A percentile compares a stretch with the other conserved stretches of the same genome.
Conservation (phyloP, 2,888 invertebrate species). For the Meiosimyza decipiens region DNA sequence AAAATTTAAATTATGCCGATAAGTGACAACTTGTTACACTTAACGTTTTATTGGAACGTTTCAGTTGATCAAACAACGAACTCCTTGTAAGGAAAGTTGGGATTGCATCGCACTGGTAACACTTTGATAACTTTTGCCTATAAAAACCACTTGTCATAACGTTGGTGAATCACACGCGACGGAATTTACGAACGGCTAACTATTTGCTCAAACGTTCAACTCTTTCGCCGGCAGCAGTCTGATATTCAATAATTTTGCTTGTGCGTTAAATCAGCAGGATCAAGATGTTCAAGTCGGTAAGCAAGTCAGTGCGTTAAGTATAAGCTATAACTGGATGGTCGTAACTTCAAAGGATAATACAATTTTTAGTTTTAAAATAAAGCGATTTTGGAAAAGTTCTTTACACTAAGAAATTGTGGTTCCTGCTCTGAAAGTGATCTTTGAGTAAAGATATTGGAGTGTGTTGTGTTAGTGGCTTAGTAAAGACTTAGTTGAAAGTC, state of each 20-base stretch:
- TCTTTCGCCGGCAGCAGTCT: not conserved
- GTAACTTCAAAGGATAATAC: too few species aligned
- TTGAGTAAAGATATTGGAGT: too few species aligned
- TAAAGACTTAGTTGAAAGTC: too few species aligned
- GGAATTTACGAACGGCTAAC: constrained; percentile 35
- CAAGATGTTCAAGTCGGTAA: constrained; percentile 52
- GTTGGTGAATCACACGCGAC: constrained; percentile 45
- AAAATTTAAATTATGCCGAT: not conserved
- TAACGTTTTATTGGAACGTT: not conserved
- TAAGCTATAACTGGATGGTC: not conserved
- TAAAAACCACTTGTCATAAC: constrained; percentile 45
- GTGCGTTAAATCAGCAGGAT: constrained; percentile 23
- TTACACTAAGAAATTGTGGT: too few species aligned
- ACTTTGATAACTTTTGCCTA: constrained; percentile 37
- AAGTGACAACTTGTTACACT: not conserved
- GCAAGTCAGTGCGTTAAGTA: constrained; percentile 33
- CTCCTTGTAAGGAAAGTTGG: constrained; percentile 36
- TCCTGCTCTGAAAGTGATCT: too few species aligned
- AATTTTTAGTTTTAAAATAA: too few species aligned
- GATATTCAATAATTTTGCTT: not conserved
- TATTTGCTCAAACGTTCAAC: constrained; percentile 11
- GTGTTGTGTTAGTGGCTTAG: too few species aligned
- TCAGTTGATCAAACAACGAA: not conserved
- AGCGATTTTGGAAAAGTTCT: too few species aligned
- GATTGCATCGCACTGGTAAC: constrained; percentile 12